Percentiles rank a stretch among this genome's conserved stretches.
phyloP scores from a whole-genome alignment of 2,113 vertebrate species.

The Carettochelys insculpta region DNA sequence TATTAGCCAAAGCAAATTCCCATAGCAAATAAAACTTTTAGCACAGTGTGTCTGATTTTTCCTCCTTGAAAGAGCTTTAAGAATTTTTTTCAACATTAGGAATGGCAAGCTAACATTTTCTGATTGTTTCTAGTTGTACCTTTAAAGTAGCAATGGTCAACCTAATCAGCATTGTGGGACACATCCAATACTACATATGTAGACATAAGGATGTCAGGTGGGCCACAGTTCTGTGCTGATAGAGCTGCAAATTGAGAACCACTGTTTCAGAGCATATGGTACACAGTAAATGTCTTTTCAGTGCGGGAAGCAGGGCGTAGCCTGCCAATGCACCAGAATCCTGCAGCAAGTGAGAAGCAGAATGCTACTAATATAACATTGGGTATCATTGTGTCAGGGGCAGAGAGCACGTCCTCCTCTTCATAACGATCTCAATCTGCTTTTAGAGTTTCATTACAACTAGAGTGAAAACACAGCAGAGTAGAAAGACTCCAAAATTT shows the following conservation, averaged over 20 bases:
- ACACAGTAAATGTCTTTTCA: neutral
- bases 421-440: neutral
- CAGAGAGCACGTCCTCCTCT: neutral
- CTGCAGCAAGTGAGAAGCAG: neutral
- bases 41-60: neutral
- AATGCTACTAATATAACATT: neutral
- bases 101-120: slow-evolving; percentile 1
- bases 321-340: fast-evolving
- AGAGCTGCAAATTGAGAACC: too few species aligned
- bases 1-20: slow-evolving; percentile 73
- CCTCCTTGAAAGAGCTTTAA: neutral
- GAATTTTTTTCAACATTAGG: neutral
- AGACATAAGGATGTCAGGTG: too few species aligned
- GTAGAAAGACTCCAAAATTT: neutral
- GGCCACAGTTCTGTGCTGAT: too few species aligned
- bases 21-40: slow-evolving; percentile 66
- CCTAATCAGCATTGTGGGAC: too few species aligned
- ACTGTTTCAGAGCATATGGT: neutral
- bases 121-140: neutral
- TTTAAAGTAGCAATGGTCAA: neutral
- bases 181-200: too few species aligned
- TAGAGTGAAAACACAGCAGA: neutral
- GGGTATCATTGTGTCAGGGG: neutral
- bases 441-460: too few species aligned
- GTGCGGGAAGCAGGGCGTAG: neutral